These are phyloP conservation scores for Cyprinodon variegatus DNA, from an alignment of 2,113 vertebrate genomes.

Conservation along the genomic window DNA sequence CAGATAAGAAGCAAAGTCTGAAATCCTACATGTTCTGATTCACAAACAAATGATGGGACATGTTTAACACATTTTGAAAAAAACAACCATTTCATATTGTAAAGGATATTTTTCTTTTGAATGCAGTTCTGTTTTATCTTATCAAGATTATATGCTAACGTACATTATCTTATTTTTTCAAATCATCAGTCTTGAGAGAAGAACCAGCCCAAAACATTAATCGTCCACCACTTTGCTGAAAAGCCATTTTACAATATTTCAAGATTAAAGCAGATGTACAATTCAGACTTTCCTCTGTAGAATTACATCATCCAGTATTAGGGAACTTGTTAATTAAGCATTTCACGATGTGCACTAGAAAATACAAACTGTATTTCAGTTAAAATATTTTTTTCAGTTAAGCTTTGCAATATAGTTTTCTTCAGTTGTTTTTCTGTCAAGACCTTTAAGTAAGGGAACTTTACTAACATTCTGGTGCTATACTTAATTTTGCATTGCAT, in stretches of 20 bases:
- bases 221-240: background rate
- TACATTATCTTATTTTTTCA: background rate
- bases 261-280: background rate
- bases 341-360: background rate
- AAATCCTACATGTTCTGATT: background rate
- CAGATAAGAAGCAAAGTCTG: too few species aligned
- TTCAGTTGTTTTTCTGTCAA: background rate
- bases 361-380: background rate
- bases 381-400: background rate
- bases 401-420: background rate
- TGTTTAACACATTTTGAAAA: background rate
- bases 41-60: background rate
- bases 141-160: background rate
- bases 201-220: background rate
- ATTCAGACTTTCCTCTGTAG: background rate
- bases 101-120: too few species aligned
- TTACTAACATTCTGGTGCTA: slow-evolving; percentile 7
- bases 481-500: slow-evolving; percentile 16
- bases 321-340: background rate
- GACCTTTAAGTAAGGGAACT: background rate
- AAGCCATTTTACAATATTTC: background rate
- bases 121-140: too few species aligned
- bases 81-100: too few species aligned
- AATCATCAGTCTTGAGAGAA: background rate
- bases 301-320: background rate